A percentile compares a stretch with the other conserved stretches of the same genome.
phyloP scores from a whole-genome alignment of 2,888 invertebrate genomes.

The Stegana nigrithorax region DNA sequence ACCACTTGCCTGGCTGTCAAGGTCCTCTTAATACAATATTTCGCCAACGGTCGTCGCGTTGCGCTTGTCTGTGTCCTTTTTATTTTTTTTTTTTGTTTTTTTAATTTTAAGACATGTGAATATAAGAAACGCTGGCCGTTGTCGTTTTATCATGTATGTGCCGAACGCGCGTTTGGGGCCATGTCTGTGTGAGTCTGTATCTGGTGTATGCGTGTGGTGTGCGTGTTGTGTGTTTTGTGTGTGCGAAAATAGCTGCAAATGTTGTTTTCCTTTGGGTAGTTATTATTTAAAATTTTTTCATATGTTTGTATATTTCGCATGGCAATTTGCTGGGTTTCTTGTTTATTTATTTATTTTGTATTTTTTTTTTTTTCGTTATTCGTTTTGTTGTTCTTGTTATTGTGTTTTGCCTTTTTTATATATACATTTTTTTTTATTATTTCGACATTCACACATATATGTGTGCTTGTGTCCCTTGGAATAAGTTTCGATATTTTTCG shows the following conservation, averaged over 20 bases:
- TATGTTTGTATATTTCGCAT: slow-evolving; percentile 38
- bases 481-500: no score
- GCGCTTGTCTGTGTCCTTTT: background rate
- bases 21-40: no score
- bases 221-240: no score
- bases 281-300: slow-evolving; percentile 29
- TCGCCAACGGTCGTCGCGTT: slow-evolving; percentile 10
- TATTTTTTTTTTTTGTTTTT: slow-evolving; percentile 46
- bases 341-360: background rate
- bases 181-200: background rate
- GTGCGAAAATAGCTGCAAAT: slow-evolving; percentile 15
- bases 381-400: no score
- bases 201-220: background rate
- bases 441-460: no score
- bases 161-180: background rate
- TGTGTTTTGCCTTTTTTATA: no score
- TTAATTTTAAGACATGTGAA: slow-evolving; percentile 63
- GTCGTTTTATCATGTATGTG: slow-evolving; percentile 43
- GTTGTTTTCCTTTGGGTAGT: slow-evolving; percentile 59
- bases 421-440: no score
- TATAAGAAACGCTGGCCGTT: slow-evolving; percentile 53
- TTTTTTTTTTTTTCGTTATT: background rate
- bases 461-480: no score
- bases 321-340: background rate
- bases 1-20: no score